Evolutionary conservation across 1,140 invertebrate genomes (phyloP).

Genomic region (Leptinotarsa defecta): DNA sequence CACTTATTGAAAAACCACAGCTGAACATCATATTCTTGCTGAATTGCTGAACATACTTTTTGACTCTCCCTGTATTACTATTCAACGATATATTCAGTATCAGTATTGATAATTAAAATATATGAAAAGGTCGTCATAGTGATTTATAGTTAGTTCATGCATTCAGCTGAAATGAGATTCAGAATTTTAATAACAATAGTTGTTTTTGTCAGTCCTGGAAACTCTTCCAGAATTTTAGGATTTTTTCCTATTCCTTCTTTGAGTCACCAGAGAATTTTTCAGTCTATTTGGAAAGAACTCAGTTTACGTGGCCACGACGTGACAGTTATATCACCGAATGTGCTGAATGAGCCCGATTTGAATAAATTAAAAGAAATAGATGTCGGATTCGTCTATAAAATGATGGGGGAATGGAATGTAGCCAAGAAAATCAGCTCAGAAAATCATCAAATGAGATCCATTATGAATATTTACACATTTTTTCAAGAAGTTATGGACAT

Average conservation of each 20-base stretch:
- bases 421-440: neutral
- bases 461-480: neutral
- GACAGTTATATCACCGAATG: slow-evolving; percentile 53
- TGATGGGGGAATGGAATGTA: neutral
- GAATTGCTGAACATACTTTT: no score
- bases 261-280: slow-evolving; percentile 58
- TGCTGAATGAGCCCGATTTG: slow-evolving; percentile 41
- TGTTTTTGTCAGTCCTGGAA: slow-evolving; percentile 28
- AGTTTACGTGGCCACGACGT: slow-evolving; percentile 57
- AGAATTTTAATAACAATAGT: no score
- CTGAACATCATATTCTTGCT: no score
- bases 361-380: slow-evolving; percentile 23
- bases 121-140: no score
- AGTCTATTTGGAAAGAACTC: slow-evolving; percentile 47
- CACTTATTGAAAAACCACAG: no score
- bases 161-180: no score
- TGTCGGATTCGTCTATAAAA: neutral
- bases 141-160: no score
- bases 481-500: neutral
- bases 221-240: slow-evolving; percentile 52
- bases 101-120: no score
- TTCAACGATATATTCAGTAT: no score
- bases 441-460: neutral
- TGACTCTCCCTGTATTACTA: no score
- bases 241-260: slow-evolving; percentile 52